phyloP scores from a whole-genome alignment of 2,113 vertebrate species.

The Elgaria multicarinata region DNA sequence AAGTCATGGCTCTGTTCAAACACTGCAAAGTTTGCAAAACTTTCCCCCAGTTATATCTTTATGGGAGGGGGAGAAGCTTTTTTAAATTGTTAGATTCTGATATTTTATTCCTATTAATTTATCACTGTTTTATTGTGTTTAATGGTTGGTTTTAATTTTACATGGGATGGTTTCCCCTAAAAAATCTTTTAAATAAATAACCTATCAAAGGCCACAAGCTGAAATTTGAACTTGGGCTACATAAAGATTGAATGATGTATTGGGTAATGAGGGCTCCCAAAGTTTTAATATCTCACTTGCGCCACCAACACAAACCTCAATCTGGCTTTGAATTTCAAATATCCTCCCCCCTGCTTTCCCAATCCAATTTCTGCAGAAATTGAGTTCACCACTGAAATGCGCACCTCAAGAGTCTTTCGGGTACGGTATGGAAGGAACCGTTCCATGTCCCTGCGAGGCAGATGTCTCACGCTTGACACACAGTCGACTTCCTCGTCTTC shows the following conservation, averaged over 20 bases:
- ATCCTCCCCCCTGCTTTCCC: not conserved
- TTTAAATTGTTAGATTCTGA: too few species aligned
- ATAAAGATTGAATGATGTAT: not conserved
- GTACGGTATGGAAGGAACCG: constrained; percentile 69
- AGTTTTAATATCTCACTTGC: not conserved
- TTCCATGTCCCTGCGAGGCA: constrained; percentile 75
- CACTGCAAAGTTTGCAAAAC: not conserved
- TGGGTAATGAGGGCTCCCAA: not conserved
- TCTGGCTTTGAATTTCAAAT: not conserved
- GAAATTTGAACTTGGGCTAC: not conserved
- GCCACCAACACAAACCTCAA: not conserved
- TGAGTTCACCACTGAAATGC: constrained; percentile 80
- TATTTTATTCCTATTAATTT: too few species aligned
- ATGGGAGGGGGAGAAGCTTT: too few species aligned
- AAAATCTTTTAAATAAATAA: not conserved
- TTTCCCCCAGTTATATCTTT: not conserved
- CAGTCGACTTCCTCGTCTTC: constrained; percentile 3
- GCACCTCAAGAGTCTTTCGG: constrained; percentile 79
- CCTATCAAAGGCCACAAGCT: not conserved
- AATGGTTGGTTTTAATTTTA: too few species aligned
- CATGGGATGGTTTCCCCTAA: not conserved
- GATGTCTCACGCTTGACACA: constrained; percentile 54
- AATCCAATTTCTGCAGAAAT: constrained; percentile 76
- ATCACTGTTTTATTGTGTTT: too few species aligned
- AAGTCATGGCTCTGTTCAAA: not conserved